phyloP scores from a whole-genome alignment of 2,113 vertebrate species.

The Prionailurus viverrinus region DNA sequence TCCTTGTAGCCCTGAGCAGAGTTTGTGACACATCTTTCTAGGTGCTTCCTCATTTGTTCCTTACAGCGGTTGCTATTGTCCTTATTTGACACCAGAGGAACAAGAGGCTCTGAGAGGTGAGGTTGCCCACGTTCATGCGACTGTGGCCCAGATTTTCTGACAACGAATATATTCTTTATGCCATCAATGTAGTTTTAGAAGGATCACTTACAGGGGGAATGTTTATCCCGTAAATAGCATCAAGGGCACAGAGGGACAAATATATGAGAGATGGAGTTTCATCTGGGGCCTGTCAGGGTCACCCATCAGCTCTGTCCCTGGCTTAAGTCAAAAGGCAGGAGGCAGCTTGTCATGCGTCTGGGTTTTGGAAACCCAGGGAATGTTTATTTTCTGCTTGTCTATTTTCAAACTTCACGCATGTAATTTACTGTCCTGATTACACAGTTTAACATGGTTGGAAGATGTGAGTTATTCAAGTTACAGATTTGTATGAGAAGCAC shows the following conservation, averaged over 20 bases:
- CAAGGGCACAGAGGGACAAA: neutral
- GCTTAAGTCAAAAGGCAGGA: constrained; percentile 12
- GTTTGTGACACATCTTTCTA: neutral
- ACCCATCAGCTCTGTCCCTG: neutral
- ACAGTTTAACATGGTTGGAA: neutral
- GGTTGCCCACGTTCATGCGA: neutral
- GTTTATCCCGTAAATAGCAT: constrained; percentile 46
- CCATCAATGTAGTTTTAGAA: neutral
- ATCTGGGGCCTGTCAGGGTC: neutral
- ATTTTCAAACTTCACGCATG: neutral
- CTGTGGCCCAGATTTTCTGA: neutral
- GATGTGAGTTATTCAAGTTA: neutral
- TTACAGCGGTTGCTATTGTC: neutral
- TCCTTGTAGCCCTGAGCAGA: neutral
- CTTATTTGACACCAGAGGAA: neutral
- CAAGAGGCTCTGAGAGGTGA: neutral
- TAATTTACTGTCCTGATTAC: constrained; percentile 50
- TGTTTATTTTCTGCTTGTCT: constrained; percentile 57
- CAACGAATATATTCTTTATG: neutral
- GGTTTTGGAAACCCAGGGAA: constrained; percentile 13
- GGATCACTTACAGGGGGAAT: neutral
- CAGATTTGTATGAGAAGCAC: neutral
- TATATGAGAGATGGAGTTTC: neutral
- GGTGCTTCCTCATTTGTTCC: neutral
- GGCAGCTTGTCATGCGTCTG: neutral